A percentile compares a stretch with the other conserved stretches of the same genome.
Evolutionary conservation across 1,140 invertebrate genomes (phyloP).

Genomic region (Drosophila arizonae): DNA sequence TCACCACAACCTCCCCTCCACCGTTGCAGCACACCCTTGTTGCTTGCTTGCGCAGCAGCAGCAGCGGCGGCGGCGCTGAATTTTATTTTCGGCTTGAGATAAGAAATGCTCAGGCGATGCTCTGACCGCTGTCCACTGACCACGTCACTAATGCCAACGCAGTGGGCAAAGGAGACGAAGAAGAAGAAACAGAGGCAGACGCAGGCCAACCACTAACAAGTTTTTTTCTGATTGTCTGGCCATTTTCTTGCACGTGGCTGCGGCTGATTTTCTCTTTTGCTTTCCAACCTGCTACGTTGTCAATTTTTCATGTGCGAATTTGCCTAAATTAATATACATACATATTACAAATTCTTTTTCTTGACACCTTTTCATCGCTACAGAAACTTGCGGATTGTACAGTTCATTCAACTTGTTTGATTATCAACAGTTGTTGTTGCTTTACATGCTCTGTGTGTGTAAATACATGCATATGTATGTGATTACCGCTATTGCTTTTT

Average conservation of each 20-base stretch:
- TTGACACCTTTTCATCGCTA: constrained; percentile 6
- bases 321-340: not conserved
- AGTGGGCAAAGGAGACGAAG: constrained; percentile 9
- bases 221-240: constrained; percentile 14
- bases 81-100: constrained; percentile 33
- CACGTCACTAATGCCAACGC: constrained; percentile 44
- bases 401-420: constrained; percentile 66
- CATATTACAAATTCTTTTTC: not conserved
- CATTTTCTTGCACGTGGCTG: constrained; percentile 64
- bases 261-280: constrained; percentile 16
- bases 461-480: not conserved
- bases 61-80: constrained; percentile 7
- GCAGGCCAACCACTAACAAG: constrained; percentile 26
- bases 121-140: constrained; percentile 22
- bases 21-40: constrained; percentile 29
- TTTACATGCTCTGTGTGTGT: not conserved
- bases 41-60: constrained; percentile 60
- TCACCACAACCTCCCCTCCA: not conserved
- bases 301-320: constrained; percentile 25
- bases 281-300: constrained; percentile 35
- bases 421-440: constrained; percentile 29
- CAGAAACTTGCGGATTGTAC: constrained; percentile 5
- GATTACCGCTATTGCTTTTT: not conserved
- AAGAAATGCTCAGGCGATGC: constrained; percentile 22
- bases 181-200: constrained; percentile 15